A percentile compares a stretch with the other conserved stretches of the same genome.
phyloP scores from a whole-genome alignment of 2,888 invertebrate species.

The Sycophila texana region DNA sequence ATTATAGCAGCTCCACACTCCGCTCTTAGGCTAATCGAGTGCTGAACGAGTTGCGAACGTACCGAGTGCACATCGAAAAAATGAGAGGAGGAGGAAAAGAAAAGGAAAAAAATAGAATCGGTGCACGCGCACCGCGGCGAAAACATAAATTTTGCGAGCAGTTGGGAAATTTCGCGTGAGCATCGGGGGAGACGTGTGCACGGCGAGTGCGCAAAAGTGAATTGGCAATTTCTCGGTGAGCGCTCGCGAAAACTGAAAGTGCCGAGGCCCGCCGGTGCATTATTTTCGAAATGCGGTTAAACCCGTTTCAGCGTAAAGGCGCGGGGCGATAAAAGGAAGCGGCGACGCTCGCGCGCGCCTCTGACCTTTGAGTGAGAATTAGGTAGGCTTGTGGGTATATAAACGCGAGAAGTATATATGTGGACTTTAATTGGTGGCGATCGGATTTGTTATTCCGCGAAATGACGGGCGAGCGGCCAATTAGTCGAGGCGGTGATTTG shows the following conservation, averaged over 20 bases:
- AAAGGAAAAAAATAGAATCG: slow-evolving; percentile 12
- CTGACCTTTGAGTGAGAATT: not conserved
- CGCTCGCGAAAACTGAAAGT: slow-evolving; percentile 39
- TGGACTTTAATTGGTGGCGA: slow-evolving; percentile 17
- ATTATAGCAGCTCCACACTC: not conserved
- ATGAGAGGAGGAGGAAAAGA: not conserved
- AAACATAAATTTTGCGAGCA: slow-evolving; percentile 39
- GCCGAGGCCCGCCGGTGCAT: slow-evolving; percentile 2
- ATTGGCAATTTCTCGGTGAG: slow-evolving; percentile 33
- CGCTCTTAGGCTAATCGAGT: slow-evolving; percentile 30
- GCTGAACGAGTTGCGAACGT: slow-evolving; percentile 30
- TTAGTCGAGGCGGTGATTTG: not conserved
- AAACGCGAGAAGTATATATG: no score
- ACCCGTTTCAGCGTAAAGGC: slow-evolving; percentile 24
- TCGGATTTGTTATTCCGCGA: not conserved
- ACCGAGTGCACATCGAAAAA: not conserved
- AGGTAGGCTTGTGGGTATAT: not conserved
- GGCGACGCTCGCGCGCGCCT: not conserved
- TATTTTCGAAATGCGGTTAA: slow-evolving; percentile 36
- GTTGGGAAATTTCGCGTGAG: slow-evolving; percentile 35
- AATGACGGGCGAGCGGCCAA: slow-evolving; percentile 8
- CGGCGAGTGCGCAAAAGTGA: slow-evolving; percentile 13
- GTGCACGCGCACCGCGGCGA: slow-evolving; percentile 9
- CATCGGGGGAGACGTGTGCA: not conserved
- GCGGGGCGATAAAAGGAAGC: not conserved